Conservation (phyloP, 2,888 invertebrate species). For the Girardia tigrina region DNA sequence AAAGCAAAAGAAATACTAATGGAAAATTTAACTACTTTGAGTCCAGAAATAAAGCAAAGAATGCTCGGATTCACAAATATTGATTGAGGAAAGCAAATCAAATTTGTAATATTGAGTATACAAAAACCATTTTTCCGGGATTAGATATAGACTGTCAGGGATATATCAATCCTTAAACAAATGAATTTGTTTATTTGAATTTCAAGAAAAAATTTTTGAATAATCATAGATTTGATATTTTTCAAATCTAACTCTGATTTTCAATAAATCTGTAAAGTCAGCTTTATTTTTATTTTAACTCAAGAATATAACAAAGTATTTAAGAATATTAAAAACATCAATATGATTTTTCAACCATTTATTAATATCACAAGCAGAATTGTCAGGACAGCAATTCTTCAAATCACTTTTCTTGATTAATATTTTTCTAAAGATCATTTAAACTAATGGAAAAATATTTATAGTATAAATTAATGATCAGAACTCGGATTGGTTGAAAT, state of each 20-base stretch:
- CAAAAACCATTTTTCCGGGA: not conserved
- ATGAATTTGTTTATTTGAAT: not conserved
- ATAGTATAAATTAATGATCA: too few relatives aligned
- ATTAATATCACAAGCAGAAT: too few relatives aligned
- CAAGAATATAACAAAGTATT: too few relatives aligned
- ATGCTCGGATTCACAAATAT: not conserved
- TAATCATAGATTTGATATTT: not conserved
- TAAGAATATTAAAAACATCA: too few relatives aligned
- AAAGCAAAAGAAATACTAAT: not conserved
- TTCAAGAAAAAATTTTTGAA: not conserved
- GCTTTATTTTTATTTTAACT: too few relatives aligned
- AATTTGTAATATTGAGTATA: not conserved
- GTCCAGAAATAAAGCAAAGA: conserved; percentile 1
- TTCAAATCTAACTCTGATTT: not conserved
- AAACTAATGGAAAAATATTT: too few relatives aligned
- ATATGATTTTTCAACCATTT: too few relatives aligned
- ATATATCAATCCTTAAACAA: not conserved
- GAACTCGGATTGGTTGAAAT: too few relatives aligned
- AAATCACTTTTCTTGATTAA: too few relatives aligned
- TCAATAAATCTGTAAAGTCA: not conserved
- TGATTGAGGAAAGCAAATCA: not conserved
- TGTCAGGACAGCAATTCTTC: too few relatives aligned
- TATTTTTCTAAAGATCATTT: too few relatives aligned
- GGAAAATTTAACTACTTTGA: not conserved
- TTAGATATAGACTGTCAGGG: not conserved